Evolutionary conservation across 2,113 vertebrate genomes (phyloP), one percentile per base, ranked within the genome.

Genomic region (Rhinogobius similis): DNA sequence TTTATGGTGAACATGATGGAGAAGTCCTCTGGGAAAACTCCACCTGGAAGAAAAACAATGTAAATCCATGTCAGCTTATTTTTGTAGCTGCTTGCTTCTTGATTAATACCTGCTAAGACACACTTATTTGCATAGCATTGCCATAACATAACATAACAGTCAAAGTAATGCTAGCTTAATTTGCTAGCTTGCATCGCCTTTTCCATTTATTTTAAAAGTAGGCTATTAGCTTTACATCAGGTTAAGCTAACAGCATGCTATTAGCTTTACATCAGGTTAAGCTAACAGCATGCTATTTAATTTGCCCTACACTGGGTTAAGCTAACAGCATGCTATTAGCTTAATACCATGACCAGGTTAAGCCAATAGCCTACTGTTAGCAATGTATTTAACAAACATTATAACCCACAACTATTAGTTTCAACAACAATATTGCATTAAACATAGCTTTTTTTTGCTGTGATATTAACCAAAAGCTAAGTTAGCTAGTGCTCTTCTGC

Each of bases 1-100:
- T 96, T 98, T 83, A 98, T 92, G 81, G 98, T 99, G 90, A 97
- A 95, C 86, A 99, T 84, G 92, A 99, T 93, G 82, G 98, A 98
- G 93, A 99, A 99, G 84, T 99, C 96, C 90, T 95, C 94, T 39
- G 98, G 98, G 87, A 99, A 99, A 81, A 76, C 84, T 85, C 94
- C 95, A 85, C 82, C 97, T 98, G 52, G 14, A 26, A 55, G 52
- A 55, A 26, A 55, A 11, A 55, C 10, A 12, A 6, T 26, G 13
- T 14, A 14, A 44, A 14, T 44, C 18, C 8, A n/a, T 21, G 46
- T 50, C 20, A 50, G 20, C 20, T 46, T 21, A 9, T 20, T 50
- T 50, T n/a, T 50, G 18, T 7, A n/a, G 46, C 46, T 9, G 46
- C 9, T n/a, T n/a, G n/a, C 20, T n/a, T 18, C 1, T 14, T n/a